phyloP scores from a whole-genome alignment of 1,140 invertebrate genomes.

The Trichomalopsis sarcophagae region DNA sequence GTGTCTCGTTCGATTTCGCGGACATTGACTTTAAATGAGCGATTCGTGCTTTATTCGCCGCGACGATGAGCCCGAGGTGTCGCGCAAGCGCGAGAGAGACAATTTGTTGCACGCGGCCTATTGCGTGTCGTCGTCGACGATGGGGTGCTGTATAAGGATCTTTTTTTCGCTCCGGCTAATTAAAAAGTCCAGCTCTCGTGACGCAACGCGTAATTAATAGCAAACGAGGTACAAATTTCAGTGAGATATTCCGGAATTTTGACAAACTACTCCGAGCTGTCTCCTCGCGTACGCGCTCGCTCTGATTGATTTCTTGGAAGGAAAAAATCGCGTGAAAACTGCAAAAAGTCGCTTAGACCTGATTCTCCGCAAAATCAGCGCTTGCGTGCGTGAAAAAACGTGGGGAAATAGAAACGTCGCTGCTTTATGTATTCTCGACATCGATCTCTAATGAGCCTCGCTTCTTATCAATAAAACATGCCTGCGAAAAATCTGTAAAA shows the following conservation, averaged over 20 bases:
- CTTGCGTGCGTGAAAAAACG: background rate
- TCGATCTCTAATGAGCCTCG: background rate
- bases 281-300: background rate
- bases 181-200: constrained; percentile 1
- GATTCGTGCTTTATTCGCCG: constrained; percentile 1
- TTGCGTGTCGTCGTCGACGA: no score
- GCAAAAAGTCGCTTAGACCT: constrained; percentile 6
- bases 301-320: constrained; percentile 30
- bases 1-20: constrained; percentile 17
- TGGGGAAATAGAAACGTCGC: no score
- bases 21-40: constrained; percentile 45
- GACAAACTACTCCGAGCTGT: constrained; percentile 24
- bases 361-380: background rate
- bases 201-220: constrained; percentile 16
- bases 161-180: background rate
- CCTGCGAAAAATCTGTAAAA: background rate
- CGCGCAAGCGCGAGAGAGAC: background rate
- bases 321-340: constrained; percentile 32
- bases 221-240: constrained; percentile 38
- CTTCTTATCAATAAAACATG: background rate
- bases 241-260: constrained; percentile 35
- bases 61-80: constrained; percentile 13
- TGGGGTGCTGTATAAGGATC: background rate
- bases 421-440: no score
- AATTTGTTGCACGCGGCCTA: constrained; percentile 8